phyloP scores from a whole-genome alignment of 1,140 invertebrate genomes.

The Hyphantria cunea region DNA sequence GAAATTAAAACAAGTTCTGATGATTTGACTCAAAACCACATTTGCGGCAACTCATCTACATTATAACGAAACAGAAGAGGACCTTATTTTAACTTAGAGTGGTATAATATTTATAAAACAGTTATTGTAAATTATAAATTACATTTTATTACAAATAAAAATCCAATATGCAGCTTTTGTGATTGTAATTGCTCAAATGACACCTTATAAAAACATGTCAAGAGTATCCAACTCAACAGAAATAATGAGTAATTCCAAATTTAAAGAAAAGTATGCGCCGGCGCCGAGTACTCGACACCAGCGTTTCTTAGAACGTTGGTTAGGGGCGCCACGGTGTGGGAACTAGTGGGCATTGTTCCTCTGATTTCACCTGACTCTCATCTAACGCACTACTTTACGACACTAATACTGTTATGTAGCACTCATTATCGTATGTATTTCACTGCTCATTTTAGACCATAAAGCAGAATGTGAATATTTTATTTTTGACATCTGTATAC shows the following conservation, averaged over 20 bases:
- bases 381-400: slow-evolving; percentile 10
- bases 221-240: slow-evolving; percentile 1
- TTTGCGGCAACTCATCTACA: no score
- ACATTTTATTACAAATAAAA: no score
- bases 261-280: slow-evolving; percentile 52
- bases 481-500: no score
- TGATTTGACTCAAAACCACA: no score
- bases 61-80: no score
- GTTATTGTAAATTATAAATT: no score
- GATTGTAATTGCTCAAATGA: not conserved
- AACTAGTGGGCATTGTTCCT: slow-evolving; percentile 48
- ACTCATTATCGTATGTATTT: not conserved
- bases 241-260: slow-evolving; percentile 50
- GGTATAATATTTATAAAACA: no score
- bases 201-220: not conserved
- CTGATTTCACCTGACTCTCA: slow-evolving; percentile 50
- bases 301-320: slow-evolving; percentile 49
- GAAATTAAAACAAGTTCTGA: no score
- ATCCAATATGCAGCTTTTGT: no score
- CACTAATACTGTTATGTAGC: slow-evolving; percentile 8
- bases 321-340: slow-evolving; percentile 60
- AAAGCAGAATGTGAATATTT: no score
- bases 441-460: no score
- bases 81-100: no score
- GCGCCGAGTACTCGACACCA: slow-evolving; percentile 46